Evolutionary conservation across 1,140 invertebrate genomes (phyloP).

Genomic region (Drosophila hydei): DNA sequence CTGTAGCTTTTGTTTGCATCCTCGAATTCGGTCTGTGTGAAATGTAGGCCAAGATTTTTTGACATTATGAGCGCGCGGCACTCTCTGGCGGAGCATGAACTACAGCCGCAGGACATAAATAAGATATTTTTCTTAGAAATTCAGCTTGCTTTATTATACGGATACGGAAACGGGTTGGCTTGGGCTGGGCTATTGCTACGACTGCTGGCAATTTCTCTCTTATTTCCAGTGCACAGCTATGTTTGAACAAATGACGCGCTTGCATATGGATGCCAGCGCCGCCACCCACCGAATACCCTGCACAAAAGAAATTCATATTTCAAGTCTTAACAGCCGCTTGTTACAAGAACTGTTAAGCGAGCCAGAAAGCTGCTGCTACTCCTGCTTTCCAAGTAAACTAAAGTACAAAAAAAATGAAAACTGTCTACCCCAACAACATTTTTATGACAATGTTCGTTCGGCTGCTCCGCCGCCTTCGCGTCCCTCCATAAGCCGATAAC

Average conservation of each 20-base stretch:
- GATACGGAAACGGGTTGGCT: constrained; percentile 2
- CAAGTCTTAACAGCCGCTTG: constrained; percentile 69
- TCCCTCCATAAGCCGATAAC: constrained; percentile 70
- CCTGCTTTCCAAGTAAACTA: not conserved
- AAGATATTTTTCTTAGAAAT: constrained; percentile 76
- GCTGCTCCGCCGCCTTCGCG: not conserved
- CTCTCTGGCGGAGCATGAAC: constrained; percentile 53
- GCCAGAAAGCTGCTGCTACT: constrained; percentile 10
- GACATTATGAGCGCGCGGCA: constrained; percentile 62
- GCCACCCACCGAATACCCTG: not conserved
- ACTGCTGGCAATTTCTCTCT: constrained; percentile 28
- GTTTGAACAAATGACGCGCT: constrained; percentile 47
- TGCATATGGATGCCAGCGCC: constrained; percentile 22
- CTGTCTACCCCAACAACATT: constrained; percentile 64
- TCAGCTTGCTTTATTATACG: constrained; percentile 62
- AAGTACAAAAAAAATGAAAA: constrained; percentile 47
- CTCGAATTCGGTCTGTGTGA: constrained; percentile 31
- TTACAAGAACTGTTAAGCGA: constrained; percentile 46
- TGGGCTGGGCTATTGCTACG: not conserved
- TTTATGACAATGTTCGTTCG: constrained; percentile 75
- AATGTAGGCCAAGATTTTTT: constrained; percentile 75
- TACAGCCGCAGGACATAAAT: constrained; percentile 79
- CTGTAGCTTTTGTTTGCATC: constrained; percentile 23
- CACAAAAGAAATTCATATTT: constrained; percentile 79
- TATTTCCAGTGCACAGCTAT: constrained; percentile 32